Percentiles rank a stretch among this genome's conserved stretches.
phyloP scores from a whole-genome alignment of 2,113 vertebrate species.

The Prolemur simus region DNA sequence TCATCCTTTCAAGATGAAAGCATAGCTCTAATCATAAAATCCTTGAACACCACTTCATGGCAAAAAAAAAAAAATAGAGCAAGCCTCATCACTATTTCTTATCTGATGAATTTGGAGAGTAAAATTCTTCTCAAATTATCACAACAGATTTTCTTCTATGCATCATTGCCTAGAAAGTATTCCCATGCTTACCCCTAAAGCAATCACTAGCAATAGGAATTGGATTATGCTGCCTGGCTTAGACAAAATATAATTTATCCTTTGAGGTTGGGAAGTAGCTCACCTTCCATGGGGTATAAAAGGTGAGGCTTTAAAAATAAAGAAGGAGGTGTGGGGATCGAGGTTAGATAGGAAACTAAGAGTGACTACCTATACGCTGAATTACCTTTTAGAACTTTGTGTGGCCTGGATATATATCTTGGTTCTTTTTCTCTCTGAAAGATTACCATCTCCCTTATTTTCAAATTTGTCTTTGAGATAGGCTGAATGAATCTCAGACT shows the following conservation, averaged over 20 bases:
- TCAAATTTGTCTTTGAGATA: neutral
- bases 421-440: neutral
- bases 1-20: neutral
- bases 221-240: neutral
- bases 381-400: neutral
- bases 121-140: neutral
- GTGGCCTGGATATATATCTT: neutral
- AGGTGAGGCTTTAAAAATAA: neutral
- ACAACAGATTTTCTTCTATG: neutral
- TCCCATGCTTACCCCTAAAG: neutral
- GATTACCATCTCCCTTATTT: neutral
- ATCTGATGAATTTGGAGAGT: neutral
- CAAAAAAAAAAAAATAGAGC: conserved; percentile 20
- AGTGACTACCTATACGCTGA: neutral
- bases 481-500: neutral
- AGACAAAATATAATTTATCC: neutral
- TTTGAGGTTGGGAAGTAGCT: neutral
- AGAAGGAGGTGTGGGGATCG: neutral
- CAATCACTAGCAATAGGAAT: neutral
- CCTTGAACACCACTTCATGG: neutral
- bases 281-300: neutral
- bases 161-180: neutral
- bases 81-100: neutral
- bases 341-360: neutral
- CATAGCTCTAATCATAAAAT: neutral